phyloP scores from a whole-genome alignment of 2,113 vertebrate genomes.

The Clarias macrocephalus region DNA sequence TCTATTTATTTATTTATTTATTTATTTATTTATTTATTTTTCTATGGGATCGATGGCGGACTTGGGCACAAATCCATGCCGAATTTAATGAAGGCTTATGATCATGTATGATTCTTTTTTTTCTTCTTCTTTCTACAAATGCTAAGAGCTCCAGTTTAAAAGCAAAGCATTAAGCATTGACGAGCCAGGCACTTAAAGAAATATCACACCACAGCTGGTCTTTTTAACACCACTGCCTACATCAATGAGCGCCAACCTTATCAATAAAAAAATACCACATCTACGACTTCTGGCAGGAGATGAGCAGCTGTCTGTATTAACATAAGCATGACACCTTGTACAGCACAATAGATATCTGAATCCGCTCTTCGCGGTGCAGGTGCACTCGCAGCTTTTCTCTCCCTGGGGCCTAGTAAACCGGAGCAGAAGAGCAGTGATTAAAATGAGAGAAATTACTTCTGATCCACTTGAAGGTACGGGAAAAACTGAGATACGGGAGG shows the following conservation, averaged over 20 bases:
- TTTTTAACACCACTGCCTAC: constrained; percentile 65
- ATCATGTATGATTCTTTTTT: not conserved
- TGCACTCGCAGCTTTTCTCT: constrained; percentile 57
- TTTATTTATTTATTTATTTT: constrained; percentile 17
- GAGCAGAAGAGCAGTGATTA: constrained; percentile 70
- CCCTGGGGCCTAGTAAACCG: constrained; percentile 57
- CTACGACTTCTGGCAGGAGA: constrained; percentile 59
- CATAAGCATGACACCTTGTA: constrained; percentile 60
- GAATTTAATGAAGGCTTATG: constrained; percentile 41
- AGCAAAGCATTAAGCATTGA: constrained; percentile 56
- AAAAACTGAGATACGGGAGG: constrained; percentile 72
- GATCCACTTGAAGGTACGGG: constrained; percentile 55
- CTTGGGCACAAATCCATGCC: constrained; percentile 30
- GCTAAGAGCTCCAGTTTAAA: constrained; percentile 43
- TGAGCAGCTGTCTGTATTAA: constrained; percentile 73
- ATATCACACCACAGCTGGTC: constrained; percentile 72
- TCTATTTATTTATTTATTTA: constrained; percentile 12
- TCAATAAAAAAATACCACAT: constrained; percentile 66
- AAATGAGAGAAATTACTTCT: constrained; percentile 69
- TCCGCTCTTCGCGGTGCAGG: constrained; percentile 64
- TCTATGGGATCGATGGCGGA: constrained; percentile 30
- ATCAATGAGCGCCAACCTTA: constrained; percentile 60
- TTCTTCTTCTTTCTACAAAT: constrained; percentile 1
- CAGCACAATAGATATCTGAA: constrained; percentile 65
- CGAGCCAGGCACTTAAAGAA: constrained; percentile 62